Conservation (phyloP, 2,113 vertebrate genomes). For the Scatophagus argus region DNA sequence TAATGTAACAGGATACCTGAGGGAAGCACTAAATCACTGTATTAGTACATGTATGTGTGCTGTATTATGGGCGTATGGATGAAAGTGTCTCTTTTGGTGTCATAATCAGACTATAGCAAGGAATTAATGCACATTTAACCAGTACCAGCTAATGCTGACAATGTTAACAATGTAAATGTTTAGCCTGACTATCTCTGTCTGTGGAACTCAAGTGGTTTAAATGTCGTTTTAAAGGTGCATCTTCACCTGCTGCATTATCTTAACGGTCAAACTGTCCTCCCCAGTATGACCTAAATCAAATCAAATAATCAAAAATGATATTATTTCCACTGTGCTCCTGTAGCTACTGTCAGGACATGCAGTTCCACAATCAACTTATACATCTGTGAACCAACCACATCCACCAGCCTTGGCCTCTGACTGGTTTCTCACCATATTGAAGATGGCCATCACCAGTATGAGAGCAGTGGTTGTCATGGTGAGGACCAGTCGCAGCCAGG, state of each 20-base stretch:
- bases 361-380: too few species aligned
- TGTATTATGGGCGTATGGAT: too few species aligned
- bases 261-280: too few species aligned
- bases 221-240: not conserved
- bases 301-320: not conserved
- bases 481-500: constrained; percentile 93
- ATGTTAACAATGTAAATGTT: not conserved
- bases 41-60: too few species aligned
- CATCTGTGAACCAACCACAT: constrained; percentile 6
- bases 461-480: constrained; percentile 93
- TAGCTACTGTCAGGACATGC: too few species aligned
- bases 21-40: not conserved
- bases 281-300: not conserved
- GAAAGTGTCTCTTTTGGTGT: too few species aligned
- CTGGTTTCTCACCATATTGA: constrained; percentile 93
- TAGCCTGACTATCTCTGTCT: too few species aligned
- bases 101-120: not conserved
- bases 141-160: not conserved
- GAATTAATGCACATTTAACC: not conserved
- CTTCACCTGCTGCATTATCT: not conserved
- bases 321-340: accelerated
- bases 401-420: not conserved
- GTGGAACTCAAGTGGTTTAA: not conserved
- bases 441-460: constrained; percentile 94
- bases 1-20: not conserved